A percentile compares a stretch with the other conserved stretches of the same genome.
Evolutionary conservation across 2,797 vertebrate genomes (phyloP).

Genomic region (Onychomys arenicola): DNA sequence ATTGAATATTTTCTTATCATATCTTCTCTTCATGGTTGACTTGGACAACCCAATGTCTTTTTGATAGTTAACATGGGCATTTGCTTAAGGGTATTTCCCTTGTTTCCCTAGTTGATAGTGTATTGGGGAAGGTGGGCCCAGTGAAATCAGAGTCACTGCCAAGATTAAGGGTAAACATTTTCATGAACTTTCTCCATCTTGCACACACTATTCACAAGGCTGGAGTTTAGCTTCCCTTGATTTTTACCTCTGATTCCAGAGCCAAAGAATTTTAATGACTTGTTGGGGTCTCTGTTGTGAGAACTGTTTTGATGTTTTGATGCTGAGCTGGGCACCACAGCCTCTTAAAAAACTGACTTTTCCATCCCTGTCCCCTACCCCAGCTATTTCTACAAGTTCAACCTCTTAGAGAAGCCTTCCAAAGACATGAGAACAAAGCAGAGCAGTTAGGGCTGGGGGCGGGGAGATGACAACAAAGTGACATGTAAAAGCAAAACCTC

Average conservation of each 20-base stretch:
- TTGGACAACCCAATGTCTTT: neutral
- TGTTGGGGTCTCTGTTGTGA: neutral
- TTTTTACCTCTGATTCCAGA: neutral
- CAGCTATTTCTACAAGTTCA: neutral
- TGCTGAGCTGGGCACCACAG: neutral
- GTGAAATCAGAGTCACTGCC: neutral
- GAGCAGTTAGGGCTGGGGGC: neutral
- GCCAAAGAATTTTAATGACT: neutral
- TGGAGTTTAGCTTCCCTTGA: neutral
- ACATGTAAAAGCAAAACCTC: neutral
- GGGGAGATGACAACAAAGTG: neutral
- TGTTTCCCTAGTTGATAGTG: neutral
- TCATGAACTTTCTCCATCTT: neutral
- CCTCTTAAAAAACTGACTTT: neutral
- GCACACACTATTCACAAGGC: neutral
- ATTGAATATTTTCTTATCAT: neutral
- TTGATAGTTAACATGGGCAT: neutral
- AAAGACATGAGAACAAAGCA: neutral
- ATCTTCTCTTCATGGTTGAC: neutral
- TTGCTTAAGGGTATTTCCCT: neutral
- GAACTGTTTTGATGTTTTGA: neutral
- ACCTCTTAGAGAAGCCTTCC: neutral
- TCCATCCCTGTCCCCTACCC: neutral
- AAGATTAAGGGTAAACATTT: neutral
- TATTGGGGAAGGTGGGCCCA: neutral